These are phyloP conservation scores for Pipistrellus nathusii DNA, from an alignment of 2,797 vertebrate species.

Conservation along the genomic window DNA sequence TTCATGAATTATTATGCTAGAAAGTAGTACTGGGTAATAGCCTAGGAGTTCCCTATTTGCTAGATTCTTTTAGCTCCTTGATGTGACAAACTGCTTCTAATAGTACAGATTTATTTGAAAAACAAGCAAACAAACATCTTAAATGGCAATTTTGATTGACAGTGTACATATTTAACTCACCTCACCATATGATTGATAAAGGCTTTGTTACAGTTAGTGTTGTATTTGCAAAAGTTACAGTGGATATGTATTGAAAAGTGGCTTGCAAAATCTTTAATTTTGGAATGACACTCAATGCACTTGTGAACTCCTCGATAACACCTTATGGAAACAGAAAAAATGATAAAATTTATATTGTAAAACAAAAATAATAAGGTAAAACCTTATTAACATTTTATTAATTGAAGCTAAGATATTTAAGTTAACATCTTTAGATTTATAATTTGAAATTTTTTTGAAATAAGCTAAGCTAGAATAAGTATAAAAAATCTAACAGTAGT, in stretches of 20 bases:
- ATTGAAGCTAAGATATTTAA: slow-evolving; percentile 51
- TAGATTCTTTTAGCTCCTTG: slow-evolving; percentile 14
- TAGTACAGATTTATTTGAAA: slow-evolving; percentile 29
- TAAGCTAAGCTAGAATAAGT: slow-evolving; percentile 49
- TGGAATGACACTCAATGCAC: slow-evolving; percentile 94
- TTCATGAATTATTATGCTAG: not conserved
- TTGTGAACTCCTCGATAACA: slow-evolving; percentile 86
- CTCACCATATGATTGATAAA: slow-evolving; percentile 95
- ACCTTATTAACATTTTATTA: slow-evolving; percentile 54
- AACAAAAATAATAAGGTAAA: slow-evolving; percentile 45
- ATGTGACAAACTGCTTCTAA: slow-evolving; percentile 54
- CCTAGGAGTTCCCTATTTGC: slow-evolving; percentile 18
- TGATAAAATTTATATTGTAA: slow-evolving; percentile 57
- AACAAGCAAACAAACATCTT: not conserved
- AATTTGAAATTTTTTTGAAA: slow-evolving; percentile 57
- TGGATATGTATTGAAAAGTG: slow-evolving; percentile 93
- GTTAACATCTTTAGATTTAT: slow-evolving; percentile 35
- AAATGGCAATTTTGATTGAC: slow-evolving; percentile 31
- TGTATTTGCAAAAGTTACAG: slow-evolving; percentile 95
- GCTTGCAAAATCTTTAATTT: slow-evolving; percentile 92
- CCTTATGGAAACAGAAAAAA: slow-evolving; percentile 85
- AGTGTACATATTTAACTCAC: slow-evolving; percentile 86
- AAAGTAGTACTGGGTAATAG: slow-evolving; percentile 46
- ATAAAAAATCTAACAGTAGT: slow-evolving; percentile 51
- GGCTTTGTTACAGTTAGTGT: slow-evolving; percentile 95